Conservation (phyloP, 2,888 invertebrate species). For the Microctonus aethiopoides region DNA sequence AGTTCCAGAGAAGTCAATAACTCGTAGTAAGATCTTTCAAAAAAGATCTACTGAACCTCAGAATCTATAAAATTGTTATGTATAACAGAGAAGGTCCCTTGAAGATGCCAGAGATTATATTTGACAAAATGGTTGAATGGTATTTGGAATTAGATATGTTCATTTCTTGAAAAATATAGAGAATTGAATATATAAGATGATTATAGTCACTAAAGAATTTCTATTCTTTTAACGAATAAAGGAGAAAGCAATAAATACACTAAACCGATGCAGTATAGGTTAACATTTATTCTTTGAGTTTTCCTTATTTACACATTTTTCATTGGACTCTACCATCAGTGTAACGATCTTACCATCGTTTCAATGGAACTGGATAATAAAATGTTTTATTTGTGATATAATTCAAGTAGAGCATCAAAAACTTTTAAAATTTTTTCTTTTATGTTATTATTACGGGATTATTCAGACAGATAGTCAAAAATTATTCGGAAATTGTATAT, state of each 20-base stretch:
- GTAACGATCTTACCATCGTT: not conserved
- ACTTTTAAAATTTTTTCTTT: not conserved
- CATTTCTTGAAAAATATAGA: slow-evolving; percentile 2
- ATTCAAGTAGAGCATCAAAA: not conserved
- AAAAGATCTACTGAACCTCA: not conserved
- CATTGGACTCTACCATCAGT: not conserved
- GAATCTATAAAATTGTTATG: not conserved
- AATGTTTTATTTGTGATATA: not conserved
- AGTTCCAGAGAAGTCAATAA: not conserved
- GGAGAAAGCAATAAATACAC: slow-evolving; percentile 22
- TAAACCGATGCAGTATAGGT: not conserved
- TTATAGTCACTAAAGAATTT: not conserved
- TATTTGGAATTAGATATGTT: slow-evolving; percentile 17
- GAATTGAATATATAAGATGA: not conserved
- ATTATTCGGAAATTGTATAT: not conserved
- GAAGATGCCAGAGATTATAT: not conserved
- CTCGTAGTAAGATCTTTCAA: not conserved
- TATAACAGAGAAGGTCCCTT: not conserved
- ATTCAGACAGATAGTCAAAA: not conserved
- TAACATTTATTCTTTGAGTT: not conserved
- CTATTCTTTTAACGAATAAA: not conserved
- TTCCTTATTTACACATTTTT: not conserved
- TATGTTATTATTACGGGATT: not conserved
- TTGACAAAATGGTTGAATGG: too few species aligned
- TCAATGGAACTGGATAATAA: not conserved